Evolutionary conservation across 2,113 vertebrate species (phyloP), one percentile per base, ranked within the genome.

Genomic region (Peucedramus taeniatus): DNA sequence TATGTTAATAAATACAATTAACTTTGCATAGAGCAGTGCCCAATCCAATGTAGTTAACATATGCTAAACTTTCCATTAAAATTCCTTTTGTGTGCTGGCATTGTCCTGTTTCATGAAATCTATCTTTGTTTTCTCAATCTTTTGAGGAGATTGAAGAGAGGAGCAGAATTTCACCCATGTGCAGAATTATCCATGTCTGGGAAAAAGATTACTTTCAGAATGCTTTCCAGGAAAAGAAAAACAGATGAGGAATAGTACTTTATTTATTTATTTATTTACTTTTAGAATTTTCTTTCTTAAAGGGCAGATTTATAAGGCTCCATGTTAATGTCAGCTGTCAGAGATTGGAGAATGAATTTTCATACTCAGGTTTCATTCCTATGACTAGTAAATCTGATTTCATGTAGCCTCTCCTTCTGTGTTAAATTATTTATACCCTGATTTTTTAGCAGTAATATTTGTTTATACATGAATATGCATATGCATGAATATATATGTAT

Each of bases 221-320:
- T 50, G 70, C 50, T 69, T 96, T 96, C 63, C 83, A 92, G 88
- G 83, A 95, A 96, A 96, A 97, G 94, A 93, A 97, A 97, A 97
- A 85, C 92, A 96, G 87, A 96, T 75, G 69, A 97, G 66, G 60
- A 87, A 79, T 45, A 12, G 68, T 91, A 50, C 39, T 96, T 89
- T 69, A 64, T 91, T 94, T 94, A 93, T 91, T 94, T 94, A 93
- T 93, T 92, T 96, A 89, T 87, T 96, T 78, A 56, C 16, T 82
- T 78, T 6, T 45, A 75, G 65, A 82, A 89, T 95, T 90, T 96
- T 91, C 87, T 90, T 96, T 91, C 87, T 97, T 91, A 89, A 90
- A 63, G 40, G 64, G 30, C 8, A 93, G 77, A 92, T 95, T 93
- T 97, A 56, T 42, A 93, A 78, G 61, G 31, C 33, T 95, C 12